These are phyloP conservation scores for Patiria miniata DNA, from an alignment of 35 echinoderm and acorn worm genomes.

Conservation along the genomic window DNA sequence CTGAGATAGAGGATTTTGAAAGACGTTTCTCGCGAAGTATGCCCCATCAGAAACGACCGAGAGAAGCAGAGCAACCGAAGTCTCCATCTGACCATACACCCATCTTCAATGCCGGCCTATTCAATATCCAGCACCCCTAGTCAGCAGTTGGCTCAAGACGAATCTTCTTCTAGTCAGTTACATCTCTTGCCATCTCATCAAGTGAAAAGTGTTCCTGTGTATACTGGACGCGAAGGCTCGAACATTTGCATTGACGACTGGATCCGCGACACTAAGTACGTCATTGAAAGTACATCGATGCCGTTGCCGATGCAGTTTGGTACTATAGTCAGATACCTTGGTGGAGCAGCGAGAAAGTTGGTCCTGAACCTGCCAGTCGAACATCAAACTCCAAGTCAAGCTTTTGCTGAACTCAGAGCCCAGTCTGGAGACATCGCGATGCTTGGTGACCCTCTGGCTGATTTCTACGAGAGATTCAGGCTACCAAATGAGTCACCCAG, in stretches of 20 bases:
- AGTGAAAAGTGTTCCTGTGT: no score
- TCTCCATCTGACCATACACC: no score
- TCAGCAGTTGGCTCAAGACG: no score
- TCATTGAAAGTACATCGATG: conserved; percentile 5
- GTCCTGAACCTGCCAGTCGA: conserved; percentile 37
- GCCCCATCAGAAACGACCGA: no score
- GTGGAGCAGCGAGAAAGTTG: conserved; percentile 28
- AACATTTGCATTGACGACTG: conserved; percentile 31
- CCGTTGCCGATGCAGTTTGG: not conserved
- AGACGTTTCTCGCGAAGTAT: no score
- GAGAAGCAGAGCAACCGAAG: no score
- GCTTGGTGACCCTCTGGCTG: conserved; percentile 28
- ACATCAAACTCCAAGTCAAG: not conserved
- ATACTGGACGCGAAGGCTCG: not conserved
- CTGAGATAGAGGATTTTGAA: no score
- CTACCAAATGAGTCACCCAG: not conserved
- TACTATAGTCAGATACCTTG: not conserved
- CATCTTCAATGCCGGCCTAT: no score
- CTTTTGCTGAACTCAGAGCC: conserved; percentile 22
- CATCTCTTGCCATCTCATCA: not conserved
- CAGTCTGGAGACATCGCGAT: conserved; percentile 28
- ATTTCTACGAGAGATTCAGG: conserved; percentile 23
- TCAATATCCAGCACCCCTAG: no score
- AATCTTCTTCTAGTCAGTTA: not conserved
- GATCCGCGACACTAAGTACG: conserved; percentile 36